Conservation (phyloP, 2,797 vertebrate genomes). For the Leptoclinus maculatus region DNA sequence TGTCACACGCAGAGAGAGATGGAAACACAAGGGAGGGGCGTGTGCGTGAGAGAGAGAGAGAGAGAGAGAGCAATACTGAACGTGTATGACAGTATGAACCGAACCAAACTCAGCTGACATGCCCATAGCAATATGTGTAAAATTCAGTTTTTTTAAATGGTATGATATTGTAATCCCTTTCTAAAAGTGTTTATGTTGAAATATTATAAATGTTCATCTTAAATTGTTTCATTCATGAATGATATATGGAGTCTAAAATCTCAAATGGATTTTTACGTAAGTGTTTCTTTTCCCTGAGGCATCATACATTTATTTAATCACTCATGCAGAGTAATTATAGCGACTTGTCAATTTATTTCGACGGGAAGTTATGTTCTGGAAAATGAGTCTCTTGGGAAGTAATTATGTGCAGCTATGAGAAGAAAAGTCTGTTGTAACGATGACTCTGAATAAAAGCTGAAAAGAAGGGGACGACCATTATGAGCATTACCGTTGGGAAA, state of each 20-base stretch:
- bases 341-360: neutral
- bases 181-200: neutral
- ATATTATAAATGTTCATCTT: neutral
- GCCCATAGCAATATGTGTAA: neutral
- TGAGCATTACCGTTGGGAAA: neutral
- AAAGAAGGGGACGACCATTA: neutral
- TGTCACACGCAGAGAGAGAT: neutral
- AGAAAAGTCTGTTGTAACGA: neutral
- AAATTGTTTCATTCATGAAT: neutral
- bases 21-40: neutral
- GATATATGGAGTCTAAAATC: neutral
- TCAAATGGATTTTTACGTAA: neutral
- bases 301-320: neutral
- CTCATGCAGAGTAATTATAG: neutral
- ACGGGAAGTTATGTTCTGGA: neutral
- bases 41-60: too few relatives aligned
- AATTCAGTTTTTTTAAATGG: neutral
- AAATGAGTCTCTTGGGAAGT: constrained; percentile 4
- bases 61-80: too few relatives aligned
- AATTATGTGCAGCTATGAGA: neutral
- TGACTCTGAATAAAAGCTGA: neutral
- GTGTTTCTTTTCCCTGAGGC: neutral
- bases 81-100: neutral
- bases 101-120: neutral
- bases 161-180: neutral